Conservation (phyloP, 2,113 vertebrate species). For the Oryzias melastigma region DNA sequence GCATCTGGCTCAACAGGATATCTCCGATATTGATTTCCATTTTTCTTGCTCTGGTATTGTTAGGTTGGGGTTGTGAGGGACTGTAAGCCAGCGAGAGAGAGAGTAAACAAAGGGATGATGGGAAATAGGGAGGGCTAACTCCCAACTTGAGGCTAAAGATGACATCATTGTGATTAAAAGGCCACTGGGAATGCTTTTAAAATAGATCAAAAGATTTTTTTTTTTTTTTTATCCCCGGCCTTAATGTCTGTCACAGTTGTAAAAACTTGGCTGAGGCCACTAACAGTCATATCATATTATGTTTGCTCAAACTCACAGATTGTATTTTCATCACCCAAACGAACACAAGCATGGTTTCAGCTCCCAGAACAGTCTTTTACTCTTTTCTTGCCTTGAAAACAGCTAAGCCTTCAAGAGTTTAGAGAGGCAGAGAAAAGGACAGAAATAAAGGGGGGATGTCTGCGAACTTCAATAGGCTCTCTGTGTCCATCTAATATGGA, state of each 20-base stretch:
- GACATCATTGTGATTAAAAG: too few relatives aligned
- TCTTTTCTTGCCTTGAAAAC: constrained; percentile 53
- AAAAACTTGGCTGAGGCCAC: constrained; percentile 6
- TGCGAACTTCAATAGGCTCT: constrained; percentile 76
- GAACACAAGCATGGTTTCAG: constrained; percentile 39
- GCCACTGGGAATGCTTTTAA: neutral
- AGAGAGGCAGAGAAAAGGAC: constrained; percentile 47
- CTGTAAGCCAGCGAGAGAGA: too few relatives aligned
- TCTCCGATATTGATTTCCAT: too few relatives aligned
- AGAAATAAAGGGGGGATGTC: constrained; percentile 64
- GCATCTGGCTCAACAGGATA: too few relatives aligned
- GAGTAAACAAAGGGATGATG: too few relatives aligned
- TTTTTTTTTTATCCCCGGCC: neutral
- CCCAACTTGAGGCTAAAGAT: too few relatives aligned
- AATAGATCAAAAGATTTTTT: neutral
- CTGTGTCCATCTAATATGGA: constrained; percentile 77
- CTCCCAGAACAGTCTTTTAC: constrained; percentile 40
- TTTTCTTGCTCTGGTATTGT: too few relatives aligned
- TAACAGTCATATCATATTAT: constrained; percentile 27
- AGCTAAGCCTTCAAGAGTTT: constrained; percentile 53
- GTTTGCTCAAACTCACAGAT: constrained; percentile 39
- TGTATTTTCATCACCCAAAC: constrained; percentile 53
- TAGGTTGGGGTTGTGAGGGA: too few relatives aligned
- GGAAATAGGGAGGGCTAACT: too few relatives aligned
- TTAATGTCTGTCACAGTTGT: constrained; percentile 4